Evolutionary conservation across 2,113 vertebrate genomes (phyloP).

Genomic region (Illadopsis cleaveri): DNA sequence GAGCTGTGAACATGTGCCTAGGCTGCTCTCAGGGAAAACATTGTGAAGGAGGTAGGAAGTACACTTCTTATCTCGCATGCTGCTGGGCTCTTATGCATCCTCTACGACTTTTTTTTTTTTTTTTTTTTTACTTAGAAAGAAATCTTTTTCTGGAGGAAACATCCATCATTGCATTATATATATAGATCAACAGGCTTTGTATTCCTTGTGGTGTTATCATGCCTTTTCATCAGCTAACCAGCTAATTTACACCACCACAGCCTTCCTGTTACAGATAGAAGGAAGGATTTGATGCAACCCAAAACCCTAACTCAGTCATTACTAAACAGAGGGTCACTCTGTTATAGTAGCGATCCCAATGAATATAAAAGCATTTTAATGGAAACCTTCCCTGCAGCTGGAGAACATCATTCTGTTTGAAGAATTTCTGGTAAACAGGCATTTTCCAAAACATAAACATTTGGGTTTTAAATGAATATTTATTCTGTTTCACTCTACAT

Average conservation of each 20-base stretch:
- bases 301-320: slow-evolving; percentile 21
- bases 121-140: background rate
- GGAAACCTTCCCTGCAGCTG: slow-evolving; percentile 47
- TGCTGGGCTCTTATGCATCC: background rate
- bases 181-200: slow-evolving; percentile 15
- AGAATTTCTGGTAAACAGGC: slow-evolving; percentile 55
- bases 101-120: background rate
- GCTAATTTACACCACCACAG: slow-evolving; percentile 48
- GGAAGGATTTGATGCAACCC: slow-evolving; percentile 34
- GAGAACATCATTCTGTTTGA: slow-evolving; percentile 41
- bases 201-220: slow-evolving; percentile 33
- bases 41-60: background rate
- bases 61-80: background rate
- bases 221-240: slow-evolving; percentile 47
- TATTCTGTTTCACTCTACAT: slow-evolving; percentile 35
- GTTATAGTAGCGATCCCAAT: background rate
- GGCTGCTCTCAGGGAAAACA: background rate
- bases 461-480: slow-evolving; percentile 35
- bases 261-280: slow-evolving; percentile 43
- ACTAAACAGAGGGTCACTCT: background rate
- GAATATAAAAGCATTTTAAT: slow-evolving; percentile 40
- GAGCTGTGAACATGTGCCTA: background rate
- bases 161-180: slow-evolving; percentile 4
- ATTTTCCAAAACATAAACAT: slow-evolving; percentile 50
- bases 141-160: background rate